A percentile compares a stretch with the other conserved stretches of the same genome.
phyloP scores from a whole-genome alignment of 2,888 invertebrate genomes.

The Polydrusus pterygomalis region DNA sequence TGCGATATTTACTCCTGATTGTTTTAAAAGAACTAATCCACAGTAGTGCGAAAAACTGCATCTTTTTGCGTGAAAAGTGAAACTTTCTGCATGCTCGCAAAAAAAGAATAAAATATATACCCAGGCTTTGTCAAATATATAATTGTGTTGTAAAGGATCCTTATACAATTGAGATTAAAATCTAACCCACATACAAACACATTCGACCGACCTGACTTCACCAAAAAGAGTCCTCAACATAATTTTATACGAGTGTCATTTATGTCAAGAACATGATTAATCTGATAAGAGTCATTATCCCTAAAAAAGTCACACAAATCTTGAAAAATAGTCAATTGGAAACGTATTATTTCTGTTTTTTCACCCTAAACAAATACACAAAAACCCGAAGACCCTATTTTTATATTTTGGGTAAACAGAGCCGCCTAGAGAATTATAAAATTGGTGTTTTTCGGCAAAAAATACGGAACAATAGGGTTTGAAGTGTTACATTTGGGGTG shows the following conservation, averaged over 20 bases:
- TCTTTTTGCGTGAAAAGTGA: too few species aligned
- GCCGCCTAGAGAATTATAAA: constrained; percentile 68
- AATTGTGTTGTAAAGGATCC: constrained; percentile 4
- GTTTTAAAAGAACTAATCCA: too few species aligned
- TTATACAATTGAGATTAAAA: constrained; percentile 26
- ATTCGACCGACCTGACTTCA: constrained; percentile 21
- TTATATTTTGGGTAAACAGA: constrained; percentile 70
- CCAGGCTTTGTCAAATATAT: not conserved
- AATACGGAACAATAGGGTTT: constrained; percentile 50
- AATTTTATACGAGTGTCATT: constrained; percentile 50
- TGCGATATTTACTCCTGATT: too few species aligned
- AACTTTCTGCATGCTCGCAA: too few species aligned
- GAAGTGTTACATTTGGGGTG: constrained; percentile 54
- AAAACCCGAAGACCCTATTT: constrained; percentile 62
- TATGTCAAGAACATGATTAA: constrained; percentile 57
- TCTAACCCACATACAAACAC: constrained; percentile 22
- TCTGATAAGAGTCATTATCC: constrained; percentile 56
- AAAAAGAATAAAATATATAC: too few species aligned
- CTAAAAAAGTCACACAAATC: constrained; percentile 53
- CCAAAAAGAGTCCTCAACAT: constrained; percentile 52
- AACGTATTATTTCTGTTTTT: constrained; percentile 62
- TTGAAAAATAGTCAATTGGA: constrained; percentile 63
- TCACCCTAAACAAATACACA: constrained; percentile 60
- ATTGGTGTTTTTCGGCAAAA: constrained; percentile 65
- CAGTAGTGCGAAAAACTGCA: too few species aligned